A percentile compares a stretch with the other conserved stretches of the same genome.
These are phyloP conservation scores for Brachyalestes nurse DNA, from an alignment of 2,797 vertebrate genomes.

Conservation along the genomic window DNA sequence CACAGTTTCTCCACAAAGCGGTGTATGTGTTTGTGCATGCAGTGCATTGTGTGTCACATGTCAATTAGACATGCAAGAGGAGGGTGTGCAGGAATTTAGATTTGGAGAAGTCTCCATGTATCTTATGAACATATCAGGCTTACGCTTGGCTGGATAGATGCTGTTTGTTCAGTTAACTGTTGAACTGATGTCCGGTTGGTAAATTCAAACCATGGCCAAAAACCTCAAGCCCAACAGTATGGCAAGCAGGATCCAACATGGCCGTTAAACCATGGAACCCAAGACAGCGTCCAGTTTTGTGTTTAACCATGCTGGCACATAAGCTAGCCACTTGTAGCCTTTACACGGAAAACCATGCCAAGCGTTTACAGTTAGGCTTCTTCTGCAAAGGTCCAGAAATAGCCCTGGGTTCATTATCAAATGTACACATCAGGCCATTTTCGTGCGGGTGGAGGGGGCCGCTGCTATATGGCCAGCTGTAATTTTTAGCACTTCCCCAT, in stretches of 20 bases:
- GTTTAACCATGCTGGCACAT: slow-evolving; percentile 42
- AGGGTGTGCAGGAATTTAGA: slow-evolving; percentile 13
- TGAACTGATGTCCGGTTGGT: background rate
- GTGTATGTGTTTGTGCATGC: slow-evolving; percentile 45
- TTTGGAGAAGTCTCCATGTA: slow-evolving; percentile 7
- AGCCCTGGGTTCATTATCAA: slow-evolving; percentile 52
- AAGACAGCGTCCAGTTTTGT: slow-evolving; percentile 66
- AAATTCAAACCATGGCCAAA: slow-evolving; percentile 1
- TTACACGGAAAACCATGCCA: slow-evolving; percentile 48
- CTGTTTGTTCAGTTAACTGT: background rate
- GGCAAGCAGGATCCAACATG: slow-evolving; percentile 66
- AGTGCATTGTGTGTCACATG: slow-evolving; percentile 42
- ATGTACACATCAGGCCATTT: slow-evolving; percentile 53
- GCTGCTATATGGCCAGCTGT: slow-evolving; percentile 53
- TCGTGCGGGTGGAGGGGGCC: slow-evolving; percentile 43
- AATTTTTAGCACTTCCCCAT: slow-evolving; percentile 61
- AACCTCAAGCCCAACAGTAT: slow-evolving; percentile 27
- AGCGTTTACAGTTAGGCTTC: slow-evolving; percentile 58
- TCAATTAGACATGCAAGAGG: slow-evolving; percentile 36
- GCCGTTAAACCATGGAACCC: slow-evolving; percentile 80
- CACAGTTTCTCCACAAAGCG: slow-evolving; percentile 30
- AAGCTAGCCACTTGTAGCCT: slow-evolving; percentile 17
- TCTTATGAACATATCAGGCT: background rate
- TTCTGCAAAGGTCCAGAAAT: slow-evolving; percentile 63
- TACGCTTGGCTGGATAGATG: background rate